Evolutionary conservation across 2,113 vertebrate genomes (phyloP).

Genomic region (Notechis scutatus): DNA sequence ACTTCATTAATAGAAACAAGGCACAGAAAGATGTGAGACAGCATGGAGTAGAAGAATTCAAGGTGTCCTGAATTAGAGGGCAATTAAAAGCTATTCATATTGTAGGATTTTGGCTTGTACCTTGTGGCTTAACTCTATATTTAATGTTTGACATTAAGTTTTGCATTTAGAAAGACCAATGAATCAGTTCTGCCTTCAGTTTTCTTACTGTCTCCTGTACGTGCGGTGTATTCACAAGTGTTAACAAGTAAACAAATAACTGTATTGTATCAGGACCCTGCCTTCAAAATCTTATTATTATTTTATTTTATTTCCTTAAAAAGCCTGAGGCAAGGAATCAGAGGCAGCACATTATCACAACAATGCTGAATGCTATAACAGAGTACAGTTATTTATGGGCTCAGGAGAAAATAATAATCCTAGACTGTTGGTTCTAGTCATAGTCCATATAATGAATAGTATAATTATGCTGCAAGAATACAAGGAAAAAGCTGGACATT

Average conservation of each 20-base stretch:
- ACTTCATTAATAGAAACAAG: background rate
- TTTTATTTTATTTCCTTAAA: slow-evolving; percentile 39
- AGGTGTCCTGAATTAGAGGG: background rate
- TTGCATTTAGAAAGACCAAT: slow-evolving; percentile 8
- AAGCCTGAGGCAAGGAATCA: slow-evolving; percentile 32
- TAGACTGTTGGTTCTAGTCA: slow-evolving; percentile 36
- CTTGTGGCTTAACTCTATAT: slow-evolving; percentile 22
- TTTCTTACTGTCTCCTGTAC: slow-evolving; percentile 11
- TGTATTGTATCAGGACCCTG: slow-evolving; percentile 42
- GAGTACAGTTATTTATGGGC: slow-evolving; percentile 35
- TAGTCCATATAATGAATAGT: slow-evolving; percentile 39
- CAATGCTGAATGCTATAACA: background rate
- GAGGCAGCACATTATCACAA: slow-evolving; percentile 15
- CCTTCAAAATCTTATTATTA: slow-evolving; percentile 25
- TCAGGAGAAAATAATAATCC: slow-evolving; percentile 51
- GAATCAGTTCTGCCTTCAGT: slow-evolving; percentile 13
- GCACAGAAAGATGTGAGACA: background rate
- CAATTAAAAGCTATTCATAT: background rate
- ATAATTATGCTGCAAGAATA: slow-evolving; percentile 38
- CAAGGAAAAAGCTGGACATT: slow-evolving; percentile 31
- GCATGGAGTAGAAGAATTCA: background rate
- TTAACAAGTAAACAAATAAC: slow-evolving; percentile 6
- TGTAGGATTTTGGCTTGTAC: background rate
- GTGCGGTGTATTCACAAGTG: slow-evolving; percentile 5
- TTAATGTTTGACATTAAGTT: slow-evolving; percentile 20